Evolutionary conservation across 2,797 vertebrate species (phyloP), one percentile per base, ranked within the genome.

Genomic region (Eidolon dupreanum): DNA sequence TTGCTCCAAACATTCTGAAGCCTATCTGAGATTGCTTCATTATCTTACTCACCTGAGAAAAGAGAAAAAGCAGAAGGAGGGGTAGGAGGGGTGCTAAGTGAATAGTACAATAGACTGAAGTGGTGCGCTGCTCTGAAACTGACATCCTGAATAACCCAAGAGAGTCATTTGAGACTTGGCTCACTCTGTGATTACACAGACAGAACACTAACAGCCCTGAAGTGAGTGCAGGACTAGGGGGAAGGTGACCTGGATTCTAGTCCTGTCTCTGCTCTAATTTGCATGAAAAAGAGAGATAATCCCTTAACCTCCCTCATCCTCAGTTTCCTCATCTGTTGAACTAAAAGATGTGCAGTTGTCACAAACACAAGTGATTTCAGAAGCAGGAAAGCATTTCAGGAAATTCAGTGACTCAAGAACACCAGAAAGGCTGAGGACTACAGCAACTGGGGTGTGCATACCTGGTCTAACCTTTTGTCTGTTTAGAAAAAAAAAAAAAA

Each of bases 11-110:
- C 11, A 22, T 84, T 66, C 65, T 84, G 78, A 90, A 84, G 31
- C 8, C 49, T 83, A 20, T 79, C 63, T 49, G n/a, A 94, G 55
- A 92, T 70, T 75, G 43, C 20, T 51, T 79, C 70, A 65, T 77
- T 75, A 57, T 77, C 66, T 96, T 26, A 9, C 19, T 86, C 28
- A 63, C 13, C 82, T 82, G 46, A 19, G 49, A 91, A 88, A 75
- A 66, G 3, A 4, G 57, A 6, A 33, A 49, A 51, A 26, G 28
- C 31, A 26, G 22, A 43, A 90, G 24, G 38, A 61, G 22, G 2
- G 0, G 1, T 31, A 13, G 61, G 28, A 20, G 41, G 38, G 24
- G n/a, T 0, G 2, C 16, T 5, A 31, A 59, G 66, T n/a, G 22
- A 51, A 49, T 24, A 66, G 6, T 85, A 66, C 22, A 24, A 46